These are phyloP conservation scores for Henricia sp. DNA, from an alignment of 53 echinoderm and acorn worm species.

Conservation along the genomic window DNA sequence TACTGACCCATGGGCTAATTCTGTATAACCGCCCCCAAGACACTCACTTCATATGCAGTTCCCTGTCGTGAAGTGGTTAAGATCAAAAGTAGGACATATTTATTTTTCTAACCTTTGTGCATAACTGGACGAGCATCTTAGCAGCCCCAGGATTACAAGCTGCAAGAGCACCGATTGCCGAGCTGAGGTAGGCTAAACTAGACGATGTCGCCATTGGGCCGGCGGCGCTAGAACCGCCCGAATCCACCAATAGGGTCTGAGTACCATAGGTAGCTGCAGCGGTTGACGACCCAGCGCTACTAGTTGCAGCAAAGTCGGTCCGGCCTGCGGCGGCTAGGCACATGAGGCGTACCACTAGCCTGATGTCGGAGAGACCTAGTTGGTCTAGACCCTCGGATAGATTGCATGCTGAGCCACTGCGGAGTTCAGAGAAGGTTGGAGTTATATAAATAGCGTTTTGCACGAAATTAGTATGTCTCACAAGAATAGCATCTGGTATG, in stretches of 20 bases:
- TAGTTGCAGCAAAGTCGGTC: conserved; percentile 81
- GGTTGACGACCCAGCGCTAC: conserved; percentile 52
- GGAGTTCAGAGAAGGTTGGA: no score
- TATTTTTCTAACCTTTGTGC: conserved; percentile 81
- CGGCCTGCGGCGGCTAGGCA: conserved; percentile 96
- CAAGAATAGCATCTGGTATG: no score
- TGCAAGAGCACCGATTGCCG: conserved; percentile 88
- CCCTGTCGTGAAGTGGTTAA: no score
- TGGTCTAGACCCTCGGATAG: conserved; percentile 90
- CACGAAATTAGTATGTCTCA: no score
- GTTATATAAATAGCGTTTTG: no score
- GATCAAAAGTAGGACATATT: not conserved
- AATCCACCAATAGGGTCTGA: conserved; percentile 11
- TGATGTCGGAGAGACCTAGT: conserved; percentile 91
- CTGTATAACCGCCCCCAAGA: no score
- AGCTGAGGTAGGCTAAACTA: conserved; percentile 89
- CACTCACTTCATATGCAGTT: no score
- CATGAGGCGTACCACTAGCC: conserved; percentile 94
- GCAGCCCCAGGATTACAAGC: conserved; percentile 86
- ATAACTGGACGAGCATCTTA: conserved; percentile 92
- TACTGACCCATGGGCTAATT: no score
- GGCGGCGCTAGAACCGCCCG: not conserved
- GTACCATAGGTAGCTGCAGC: conserved; percentile 20
- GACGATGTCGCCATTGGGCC: conserved; percentile 58
- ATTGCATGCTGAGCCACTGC: conserved; percentile 94